Conservation (phyloP, 2,113 vertebrate genomes). For the Siphamia tubifer region DNA sequence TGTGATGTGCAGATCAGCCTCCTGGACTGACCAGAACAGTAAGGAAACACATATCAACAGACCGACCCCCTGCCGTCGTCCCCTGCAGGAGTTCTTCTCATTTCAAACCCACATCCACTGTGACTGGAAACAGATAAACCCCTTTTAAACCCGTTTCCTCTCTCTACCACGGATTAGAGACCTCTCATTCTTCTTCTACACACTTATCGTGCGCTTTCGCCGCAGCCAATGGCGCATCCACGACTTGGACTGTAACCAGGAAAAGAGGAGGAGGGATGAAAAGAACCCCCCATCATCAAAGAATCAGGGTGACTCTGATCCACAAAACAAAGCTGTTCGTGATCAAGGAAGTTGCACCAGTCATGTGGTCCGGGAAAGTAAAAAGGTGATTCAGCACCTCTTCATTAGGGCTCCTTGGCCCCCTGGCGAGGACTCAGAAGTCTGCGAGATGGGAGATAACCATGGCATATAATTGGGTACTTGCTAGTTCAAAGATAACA, state of each 20-base stretch:
- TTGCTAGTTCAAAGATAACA: conserved; percentile 68
- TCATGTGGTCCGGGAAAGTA: conserved; percentile 29
- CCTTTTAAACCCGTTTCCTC: conserved; percentile 1
- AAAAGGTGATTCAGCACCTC: conserved; percentile 61
- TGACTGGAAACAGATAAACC: conserved; percentile 35
- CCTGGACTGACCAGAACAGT: conserved; percentile 10
- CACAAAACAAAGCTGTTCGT: conserved; percentile 2
- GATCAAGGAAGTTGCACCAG: conserved; percentile 29
- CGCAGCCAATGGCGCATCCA: neutral
- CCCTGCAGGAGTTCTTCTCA: conserved; percentile 21
- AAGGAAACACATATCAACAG: conserved; percentile 32
- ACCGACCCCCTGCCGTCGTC: conserved; percentile 5
- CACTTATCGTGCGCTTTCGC: conserved; percentile 19
- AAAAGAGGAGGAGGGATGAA: neutral
- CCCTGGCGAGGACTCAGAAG: conserved; percentile 48
- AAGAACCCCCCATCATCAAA: conserved; percentile 31
- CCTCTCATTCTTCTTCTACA: conserved; percentile 21
- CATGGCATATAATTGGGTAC: conserved; percentile 56
- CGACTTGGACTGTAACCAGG: neutral
- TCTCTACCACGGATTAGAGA: conserved; percentile 26
- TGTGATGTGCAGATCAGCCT: conserved; percentile 8
- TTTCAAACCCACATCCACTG: conserved; percentile 30
- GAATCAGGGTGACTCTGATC: conserved; percentile 44
- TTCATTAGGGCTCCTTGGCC: conserved; percentile 50
- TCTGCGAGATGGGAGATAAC: conserved; percentile 58